Evolutionary conservation across 2,797 vertebrate species (phyloP), one percentile per base, ranked within the genome.

Genomic region (Threskiornis aethiopicus): DNA sequence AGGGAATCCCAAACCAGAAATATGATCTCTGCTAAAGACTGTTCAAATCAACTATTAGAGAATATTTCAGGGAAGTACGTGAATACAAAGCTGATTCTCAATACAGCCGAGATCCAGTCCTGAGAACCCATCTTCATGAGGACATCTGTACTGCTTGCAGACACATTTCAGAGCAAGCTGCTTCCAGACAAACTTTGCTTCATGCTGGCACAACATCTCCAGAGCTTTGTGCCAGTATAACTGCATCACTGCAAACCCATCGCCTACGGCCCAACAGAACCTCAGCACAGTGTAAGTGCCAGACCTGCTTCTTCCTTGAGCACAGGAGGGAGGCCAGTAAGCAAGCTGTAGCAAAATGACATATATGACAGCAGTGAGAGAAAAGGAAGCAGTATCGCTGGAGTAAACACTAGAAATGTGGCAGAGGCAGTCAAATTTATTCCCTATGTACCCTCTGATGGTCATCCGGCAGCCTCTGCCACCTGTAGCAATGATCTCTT

Each of bases 1-100:
- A 94, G 95, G 92, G 96, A 96, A 95, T 97, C 96, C 94, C 96
- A 96, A 92, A 96, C 87, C 88, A 85, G 96, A 97, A 96, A 96
- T 81, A 95, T 28, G 89, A 97, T 91, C 92, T 95, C 87, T 95
- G 91, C 93, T 97, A 84, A 92, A 91, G 87, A 89, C 89, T 90
- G 17, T 59, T 91, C 70, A 86, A 86, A 76, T 47, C 77, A 78
- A 39, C 87, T 91, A 59, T 89, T 93, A 84, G 54, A 80, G 90
- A 93, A 41, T 85, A 89, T 85, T 81, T 90, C 69, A 92, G 76
- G 35, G 52, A 96, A 84, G 69, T 65, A 83, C 1, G 7, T 76
- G 49, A 92, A 92, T 31, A 92, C 42, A 80, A 91, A 91, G 69
- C 66, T 78, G 73, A 94, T 81, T 75, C 61, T 72, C 39, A 47